Evolutionary conservation across 2,113 vertebrate genomes (phyloP), one percentile per base, ranked within the genome.

Genomic region (Siniperca chuatsi): DNA sequence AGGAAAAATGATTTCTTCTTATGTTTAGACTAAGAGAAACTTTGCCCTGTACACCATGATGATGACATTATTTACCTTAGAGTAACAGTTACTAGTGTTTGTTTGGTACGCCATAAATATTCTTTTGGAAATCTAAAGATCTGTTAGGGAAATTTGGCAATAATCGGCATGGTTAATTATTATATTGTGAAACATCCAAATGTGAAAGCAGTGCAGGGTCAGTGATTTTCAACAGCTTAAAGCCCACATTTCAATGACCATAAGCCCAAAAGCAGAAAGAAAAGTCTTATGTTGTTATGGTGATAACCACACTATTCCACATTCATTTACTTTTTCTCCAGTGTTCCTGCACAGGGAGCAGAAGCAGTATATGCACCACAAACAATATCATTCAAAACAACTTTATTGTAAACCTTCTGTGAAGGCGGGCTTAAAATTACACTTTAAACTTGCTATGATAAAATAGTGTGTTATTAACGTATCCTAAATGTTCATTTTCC

Each of bases 331-430:
- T 8, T 48, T 25, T 46, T 21, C 50, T 75, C 29, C 4, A 60
- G 33, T 74, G 42, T 70, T 78, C 21, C 66, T 71, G 16, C 62
- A 55, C 50, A 55, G 40, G 4, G 29, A 68, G 66, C 75, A 80
- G 42, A 78, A 6, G 37, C 44, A 13, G n/a, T 61, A 13, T 10
- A 68, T 69, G 40, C 48, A 54, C 33, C 62, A 55, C 20, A 55
- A 40, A 60, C n/a, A 75, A 18, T 72, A 86, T 70, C 1, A 72
- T 71, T 74, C 54, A 69, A 35, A 79, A 60, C 42, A 64, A n/a
- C n/a, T 57, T 70, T 40, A 48, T 57, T 71, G 40, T n/a, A 64
- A 71, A 48, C 23, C 46, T 16, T n/a, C 33, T 42, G 54, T 44
- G 55, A 75, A 66, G 11, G 33, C 11, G 5, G 4, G 35, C 8